Evolutionary conservation across 1,140 invertebrate species (phyloP), one percentile per base, ranked within the genome.

Genomic region (Drosophila pachea): DNA sequence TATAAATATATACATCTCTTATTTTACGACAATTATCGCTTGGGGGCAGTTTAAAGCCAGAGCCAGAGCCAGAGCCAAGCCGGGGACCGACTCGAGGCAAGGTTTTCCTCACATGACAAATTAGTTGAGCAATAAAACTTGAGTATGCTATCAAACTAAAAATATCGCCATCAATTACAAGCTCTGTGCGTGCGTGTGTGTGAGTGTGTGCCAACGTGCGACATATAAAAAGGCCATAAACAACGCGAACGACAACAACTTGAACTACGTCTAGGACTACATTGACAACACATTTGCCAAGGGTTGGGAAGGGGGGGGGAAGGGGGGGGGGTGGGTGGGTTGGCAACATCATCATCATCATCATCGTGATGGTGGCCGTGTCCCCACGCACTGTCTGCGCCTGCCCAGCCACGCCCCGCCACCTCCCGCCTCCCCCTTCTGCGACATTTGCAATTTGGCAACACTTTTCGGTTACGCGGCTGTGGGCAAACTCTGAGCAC

Each of bases 121-220:
- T 86, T 86, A 82, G 82, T 86, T 76, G 76, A 63, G 72, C 68
- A 73, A 86, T 86, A 86, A 82, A 77, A 86, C 76, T 86, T 75
- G 66, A 81, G 74, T 70, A 74, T 78, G 74, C 75, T 73, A 83
- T 83, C 67, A 83, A 83, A 83, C 68, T 70, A 78, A 84, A 84
- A 82, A 84, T 63, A 74, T 78, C 60, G 81, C 68, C 76, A 82
- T 83, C 73, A 63, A 66, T 76, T 71, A 70, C 38, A 60, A 59
- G 16, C 50, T 31, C 32, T 33, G 40, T 35, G 32, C 36, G 12
- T 50, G 47, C 31, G 22, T 54, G 45, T 29, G 16, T 40, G 36
- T 11, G 22, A 22, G 22, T 22, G 22, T 22, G 22, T 75, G 65
- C 54, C 58, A 62, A 76, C 68, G 68, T 76, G 58, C 38, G 59